These are phyloP conservation scores for Anguilla japonica DNA, from an alignment of 2,113 vertebrate species.

Conservation along the genomic window DNA sequence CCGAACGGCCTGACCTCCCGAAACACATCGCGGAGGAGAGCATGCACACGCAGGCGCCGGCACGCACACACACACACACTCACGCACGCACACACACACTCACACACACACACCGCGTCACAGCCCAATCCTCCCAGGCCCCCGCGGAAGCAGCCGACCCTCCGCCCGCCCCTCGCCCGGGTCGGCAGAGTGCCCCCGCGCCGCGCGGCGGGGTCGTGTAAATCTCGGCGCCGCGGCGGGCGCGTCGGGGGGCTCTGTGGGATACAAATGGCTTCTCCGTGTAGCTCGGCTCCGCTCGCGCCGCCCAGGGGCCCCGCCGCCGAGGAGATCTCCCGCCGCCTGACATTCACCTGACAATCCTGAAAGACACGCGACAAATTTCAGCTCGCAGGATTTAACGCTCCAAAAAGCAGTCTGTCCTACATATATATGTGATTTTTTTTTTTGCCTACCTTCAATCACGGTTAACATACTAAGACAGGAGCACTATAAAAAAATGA, in stretches of 20 bases:
- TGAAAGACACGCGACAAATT: conserved; percentile 69
- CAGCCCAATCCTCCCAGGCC: conserved; percentile 51
- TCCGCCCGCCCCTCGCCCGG: neutral
- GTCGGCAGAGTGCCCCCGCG: conserved; percentile 21
- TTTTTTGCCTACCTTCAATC: conserved; percentile 69
- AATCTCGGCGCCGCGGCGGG: conserved; percentile 66
- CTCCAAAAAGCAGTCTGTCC: conserved; percentile 82
- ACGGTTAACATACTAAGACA: conserved; percentile 86
- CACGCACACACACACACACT: too few species aligned
- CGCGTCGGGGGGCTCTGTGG: conserved; percentile 61
- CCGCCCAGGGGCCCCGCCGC: conserved; percentile 66
- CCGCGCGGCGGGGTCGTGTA: conserved; percentile 48
- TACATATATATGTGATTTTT: conserved; percentile 35
- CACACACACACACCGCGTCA: neutral
- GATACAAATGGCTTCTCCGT: conserved; percentile 88
- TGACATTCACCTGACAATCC: conserved; percentile 75
- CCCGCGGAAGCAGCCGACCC: neutral
- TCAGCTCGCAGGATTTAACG: conserved; percentile 77
- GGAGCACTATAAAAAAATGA: conserved; percentile 45
- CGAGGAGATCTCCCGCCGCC: conserved; percentile 64
- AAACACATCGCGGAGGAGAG: neutral
- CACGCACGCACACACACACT: too few species aligned
- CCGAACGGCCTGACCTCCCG: neutral
- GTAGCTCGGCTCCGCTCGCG: conserved; percentile 66
- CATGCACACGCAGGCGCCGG: conserved; percentile 13